Percentiles rank a stretch among this genome's conserved stretches.
Conservation (phyloP, 35 echinoderm and acorn worm genomes). For the Chiridota heheva region DNA sequence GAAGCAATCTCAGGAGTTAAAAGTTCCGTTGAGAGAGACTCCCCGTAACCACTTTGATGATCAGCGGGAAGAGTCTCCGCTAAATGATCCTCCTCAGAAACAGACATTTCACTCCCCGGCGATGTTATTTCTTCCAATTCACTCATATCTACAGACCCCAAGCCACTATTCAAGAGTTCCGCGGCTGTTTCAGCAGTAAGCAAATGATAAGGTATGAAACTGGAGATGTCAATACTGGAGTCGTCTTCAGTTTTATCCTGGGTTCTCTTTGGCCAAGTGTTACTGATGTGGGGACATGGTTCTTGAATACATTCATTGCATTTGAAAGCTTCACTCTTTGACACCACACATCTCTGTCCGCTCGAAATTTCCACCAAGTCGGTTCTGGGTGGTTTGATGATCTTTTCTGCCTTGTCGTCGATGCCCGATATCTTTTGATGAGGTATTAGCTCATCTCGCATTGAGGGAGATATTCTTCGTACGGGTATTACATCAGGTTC, state of each 20-base stretch:
- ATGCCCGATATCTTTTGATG: not conserved
- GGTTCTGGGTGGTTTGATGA: conserved; percentile 3
- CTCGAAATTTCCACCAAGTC: conserved; percentile 5
- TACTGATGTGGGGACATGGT: not conserved
- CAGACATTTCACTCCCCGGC: conserved; percentile 5
- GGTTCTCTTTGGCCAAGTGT: conserved; percentile 26
- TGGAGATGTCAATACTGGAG: conserved; percentile 6
- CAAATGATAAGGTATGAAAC: conserved; percentile 41
- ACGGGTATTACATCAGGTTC: too few species aligned
- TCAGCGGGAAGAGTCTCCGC: conserved; percentile 33
- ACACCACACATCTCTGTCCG: not conserved
- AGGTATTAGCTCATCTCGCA: not conserved
- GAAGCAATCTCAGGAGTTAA: conserved; percentile 37
- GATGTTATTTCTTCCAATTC: conserved; percentile 15
- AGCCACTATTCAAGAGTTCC: not conserved
- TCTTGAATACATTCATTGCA: not conserved
- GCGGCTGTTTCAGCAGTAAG: conserved; percentile 16
- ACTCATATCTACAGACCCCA: not conserved
- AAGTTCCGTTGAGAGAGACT: conserved; percentile 36
- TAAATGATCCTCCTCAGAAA: conserved; percentile 6
- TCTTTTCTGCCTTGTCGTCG: not conserved
- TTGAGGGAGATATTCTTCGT: not conserved
- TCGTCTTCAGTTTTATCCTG: conserved; percentile 4
- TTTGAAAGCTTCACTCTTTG: not conserved
- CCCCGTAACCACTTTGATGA: conserved; percentile 31